Evolutionary conservation across 2,113 vertebrate species (phyloP).

Genomic region (Cricetomys ansorgei): DNA sequence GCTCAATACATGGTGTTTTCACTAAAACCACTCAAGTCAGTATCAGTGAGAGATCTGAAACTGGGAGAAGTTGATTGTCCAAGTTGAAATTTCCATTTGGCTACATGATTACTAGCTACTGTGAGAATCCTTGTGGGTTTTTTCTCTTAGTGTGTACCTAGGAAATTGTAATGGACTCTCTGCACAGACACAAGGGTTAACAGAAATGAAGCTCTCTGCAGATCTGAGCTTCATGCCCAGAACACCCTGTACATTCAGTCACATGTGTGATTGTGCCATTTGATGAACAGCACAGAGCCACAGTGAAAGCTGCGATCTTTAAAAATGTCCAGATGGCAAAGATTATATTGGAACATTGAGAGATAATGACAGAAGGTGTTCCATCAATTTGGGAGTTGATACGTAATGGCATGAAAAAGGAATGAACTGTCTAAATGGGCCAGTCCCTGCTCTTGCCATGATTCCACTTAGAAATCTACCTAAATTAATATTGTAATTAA

Average conservation of each 20-base stretch:
- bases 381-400: slow-evolving; percentile 64
- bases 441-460: neutral
- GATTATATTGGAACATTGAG: slow-evolving; percentile 68
- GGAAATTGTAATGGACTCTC: neutral
- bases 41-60: neutral
- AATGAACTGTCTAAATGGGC: neutral
- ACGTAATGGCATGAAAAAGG: slow-evolving; percentile 4
- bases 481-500: neutral
- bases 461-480: neutral
- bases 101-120: neutral
- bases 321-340: slow-evolving; percentile 72
- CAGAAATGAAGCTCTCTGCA: neutral
- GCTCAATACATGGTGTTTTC: neutral
- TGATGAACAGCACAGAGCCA: slow-evolving; percentile 52
- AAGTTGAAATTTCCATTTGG: neutral
- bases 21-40: neutral
- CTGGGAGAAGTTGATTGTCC: neutral
- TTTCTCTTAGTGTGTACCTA: neutral
- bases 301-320: slow-evolving; percentile 69
- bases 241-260: slow-evolving; percentile 53
- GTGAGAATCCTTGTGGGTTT: neutral
- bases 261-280: slow-evolving; percentile 47
- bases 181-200: slow-evolving; percentile 35
- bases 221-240: neutral
- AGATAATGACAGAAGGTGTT: slow-evolving; percentile 67